A percentile compares a stretch with the other conserved stretches of the same genome.
Evolutionary conservation across 2,888 invertebrate genomes (phyloP).

Genomic region (Noctua fimbriata): DNA sequence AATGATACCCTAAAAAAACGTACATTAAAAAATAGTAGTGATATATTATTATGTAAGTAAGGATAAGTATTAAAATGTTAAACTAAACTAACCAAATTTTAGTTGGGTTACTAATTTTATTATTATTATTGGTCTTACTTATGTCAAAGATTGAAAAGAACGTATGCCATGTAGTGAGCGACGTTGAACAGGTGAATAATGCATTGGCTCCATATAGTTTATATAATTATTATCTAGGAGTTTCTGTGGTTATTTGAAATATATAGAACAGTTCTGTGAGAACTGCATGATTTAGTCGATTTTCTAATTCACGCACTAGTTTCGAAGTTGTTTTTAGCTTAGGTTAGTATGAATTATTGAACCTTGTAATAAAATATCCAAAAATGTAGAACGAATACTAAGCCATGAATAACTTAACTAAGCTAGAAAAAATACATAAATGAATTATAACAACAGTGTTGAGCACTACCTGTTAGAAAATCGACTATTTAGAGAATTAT

Average conservation of each 20-base stretch:
- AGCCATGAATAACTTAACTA: conserved; percentile 25
- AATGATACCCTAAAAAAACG: conserved; percentile 47
- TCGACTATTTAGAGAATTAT: conserved; percentile 64
- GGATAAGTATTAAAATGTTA: conserved; percentile 79
- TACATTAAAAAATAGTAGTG: conserved; percentile 77
- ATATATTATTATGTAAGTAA: conserved; percentile 82
- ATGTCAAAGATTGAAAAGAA: conserved; percentile 87
- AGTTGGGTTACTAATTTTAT: conserved; percentile 79
- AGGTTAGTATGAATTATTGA: conserved; percentile 8
- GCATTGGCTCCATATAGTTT: conserved; percentile 57
- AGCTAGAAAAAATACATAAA: conserved; percentile 6
- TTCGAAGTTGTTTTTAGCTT: conserved; percentile 33
- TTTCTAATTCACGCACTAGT: conserved; percentile 46
- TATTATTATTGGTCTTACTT: conserved; percentile 87
- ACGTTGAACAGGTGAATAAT: conserved; percentile 42
- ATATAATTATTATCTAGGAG: conserved; percentile 46
- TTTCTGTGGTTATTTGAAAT: conserved; percentile 54
- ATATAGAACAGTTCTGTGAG: conserved; percentile 63
- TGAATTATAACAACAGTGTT: conserved; percentile 17
- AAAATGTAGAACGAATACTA: conserved; percentile 14
- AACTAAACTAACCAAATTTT: conserved; percentile 86
- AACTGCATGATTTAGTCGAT: conserved; percentile 66
- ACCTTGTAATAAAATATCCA: conserved; percentile 10
- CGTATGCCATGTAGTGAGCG: conserved; percentile 70
- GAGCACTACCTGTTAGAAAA: conserved; percentile 52